Percentiles rank a stretch among this genome's conserved stretches.
phyloP scores from a whole-genome alignment of 2,797 vertebrate species.

The Pipistrellus pygmaeus region DNA sequence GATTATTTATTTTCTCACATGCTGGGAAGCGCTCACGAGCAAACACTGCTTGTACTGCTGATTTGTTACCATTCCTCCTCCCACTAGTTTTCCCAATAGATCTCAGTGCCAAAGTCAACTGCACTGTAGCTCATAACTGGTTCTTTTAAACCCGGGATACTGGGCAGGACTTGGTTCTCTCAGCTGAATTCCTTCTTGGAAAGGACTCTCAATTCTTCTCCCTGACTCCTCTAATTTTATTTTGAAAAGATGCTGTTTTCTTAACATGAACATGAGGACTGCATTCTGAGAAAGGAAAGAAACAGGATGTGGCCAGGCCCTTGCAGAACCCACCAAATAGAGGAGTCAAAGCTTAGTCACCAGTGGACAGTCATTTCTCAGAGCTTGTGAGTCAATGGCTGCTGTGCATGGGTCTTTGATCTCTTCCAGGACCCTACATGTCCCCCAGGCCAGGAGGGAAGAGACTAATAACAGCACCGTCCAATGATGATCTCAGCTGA shows the following conservation, averaged over 20 bases:
- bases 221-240: not conserved
- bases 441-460: not conserved
- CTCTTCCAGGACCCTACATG: not conserved
- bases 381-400: not conserved
- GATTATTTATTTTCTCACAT: not conserved
- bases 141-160: not conserved
- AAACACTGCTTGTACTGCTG: not conserved
- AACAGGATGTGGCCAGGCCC: not conserved
- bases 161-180: slow-evolving; percentile 51
- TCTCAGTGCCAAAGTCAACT: slow-evolving; percentile 73
- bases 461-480: not conserved
- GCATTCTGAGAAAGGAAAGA: not conserved
- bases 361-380: not conserved
- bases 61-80: not conserved
- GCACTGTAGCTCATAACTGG: not conserved
- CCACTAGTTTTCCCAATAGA: slow-evolving; percentile 21
- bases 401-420: not conserved
- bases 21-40: not conserved
- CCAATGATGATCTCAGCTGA: not conserved
- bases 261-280: not conserved
- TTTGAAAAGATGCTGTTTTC: slow-evolving; percentile 31
- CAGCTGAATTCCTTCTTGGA: slow-evolving; percentile 59
- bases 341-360: not conserved
- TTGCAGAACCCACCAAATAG: not conserved
- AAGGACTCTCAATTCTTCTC: slow-evolving; percentile 31